Base-by-base conservation (phyloP, 1,140 invertebrate species). In the Bursaphelenchus mucronatus region DNA sequence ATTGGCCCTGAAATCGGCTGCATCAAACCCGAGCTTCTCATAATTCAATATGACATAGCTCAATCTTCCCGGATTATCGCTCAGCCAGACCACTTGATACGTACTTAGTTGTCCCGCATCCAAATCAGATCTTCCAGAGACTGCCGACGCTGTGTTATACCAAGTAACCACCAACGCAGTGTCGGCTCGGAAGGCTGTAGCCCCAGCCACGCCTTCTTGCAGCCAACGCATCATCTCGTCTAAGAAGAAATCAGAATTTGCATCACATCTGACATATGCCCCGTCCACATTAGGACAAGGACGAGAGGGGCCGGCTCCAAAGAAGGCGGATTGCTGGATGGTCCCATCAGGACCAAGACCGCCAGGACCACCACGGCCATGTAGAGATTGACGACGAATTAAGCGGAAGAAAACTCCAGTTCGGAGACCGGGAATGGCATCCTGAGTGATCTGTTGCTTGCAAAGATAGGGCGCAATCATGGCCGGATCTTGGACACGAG, bases 201-300 rank as follows among this genome's bases (percentile, higher is more conserved):
- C 77, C 17, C 77, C 77, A 30, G 77, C 77, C 39, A 79, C 77
- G 56, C 77, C 77, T 54, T 81, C 77, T 64, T 78, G 79, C 41
- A 79, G 64, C 76, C 73, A 79, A 47, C 78, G 49, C 72, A 80
- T 80, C 77, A 79, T 81, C 62, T 76, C 76, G 58, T 79, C 77
- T 9, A 79, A 53, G 61, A 81, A 79, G 47, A 76, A 76, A 52
- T 79, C 77, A 30, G 68, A 57, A 30, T 74, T 65, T 19, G 70
- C 68, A 65, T 79, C 79, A 67, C 77, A 79, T 10, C 76, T 43
- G 9, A 79, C 79, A 53, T 79, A 79, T 30, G 58, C 67, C 52
- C 74, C 77, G 8, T 76, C 71, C 3, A 76, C 74, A 46, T 72
- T 70, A 5, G 73, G 77, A 66, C 77, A 79, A 7, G 77, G 76